A percentile compares a stretch with the other conserved stretches of the same genome.
These are phyloP conservation scores for Mesorhabditis spiculigera DNA, from an alignment of 2,888 invertebrate species.

Conservation along the genomic window DNA sequence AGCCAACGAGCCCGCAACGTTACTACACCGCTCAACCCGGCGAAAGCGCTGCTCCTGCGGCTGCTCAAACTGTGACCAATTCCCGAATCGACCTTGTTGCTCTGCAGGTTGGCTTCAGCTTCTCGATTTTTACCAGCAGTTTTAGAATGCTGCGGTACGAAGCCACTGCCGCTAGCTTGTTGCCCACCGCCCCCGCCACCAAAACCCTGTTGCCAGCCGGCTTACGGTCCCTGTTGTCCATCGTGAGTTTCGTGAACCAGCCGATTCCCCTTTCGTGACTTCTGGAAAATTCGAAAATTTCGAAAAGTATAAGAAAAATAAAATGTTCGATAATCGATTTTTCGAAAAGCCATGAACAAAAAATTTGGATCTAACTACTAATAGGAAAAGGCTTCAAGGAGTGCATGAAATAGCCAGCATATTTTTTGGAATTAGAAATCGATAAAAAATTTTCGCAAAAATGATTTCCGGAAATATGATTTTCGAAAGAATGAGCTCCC, in stretches of 20 bases:
- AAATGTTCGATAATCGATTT: too few relatives aligned
- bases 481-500: too few relatives aligned
- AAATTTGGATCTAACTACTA: too few relatives aligned
- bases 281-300: too few relatives aligned
- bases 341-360: too few relatives aligned
- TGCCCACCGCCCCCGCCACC: slow-evolving; percentile 52
- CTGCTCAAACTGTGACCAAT: slow-evolving; percentile 48
- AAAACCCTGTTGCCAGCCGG: slow-evolving; percentile 49
- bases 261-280: too few relatives aligned
- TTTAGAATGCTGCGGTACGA: slow-evolving; percentile 11
- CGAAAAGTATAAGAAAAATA: too few relatives aligned
- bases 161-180: slow-evolving; percentile 48
- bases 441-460: too few relatives aligned
- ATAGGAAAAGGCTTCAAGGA: too few relatives aligned
- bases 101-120: slow-evolving; percentile 31
- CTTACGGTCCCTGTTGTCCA: slow-evolving; percentile 51
- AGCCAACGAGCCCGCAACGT: not conserved
- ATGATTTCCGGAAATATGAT: too few relatives aligned
- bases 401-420: too few relatives aligned
- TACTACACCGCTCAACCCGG: slow-evolving; percentile 35
- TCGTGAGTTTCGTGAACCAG: slow-evolving; percentile 14
- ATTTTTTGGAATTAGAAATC: too few relatives aligned
- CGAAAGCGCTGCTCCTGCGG: slow-evolving; percentile 48
- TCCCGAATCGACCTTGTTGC: slow-evolving; percentile 49
- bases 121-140: not conserved